Conservation (phyloP, 2,113 vertebrate species). For the Nycticebus coucang region DNA sequence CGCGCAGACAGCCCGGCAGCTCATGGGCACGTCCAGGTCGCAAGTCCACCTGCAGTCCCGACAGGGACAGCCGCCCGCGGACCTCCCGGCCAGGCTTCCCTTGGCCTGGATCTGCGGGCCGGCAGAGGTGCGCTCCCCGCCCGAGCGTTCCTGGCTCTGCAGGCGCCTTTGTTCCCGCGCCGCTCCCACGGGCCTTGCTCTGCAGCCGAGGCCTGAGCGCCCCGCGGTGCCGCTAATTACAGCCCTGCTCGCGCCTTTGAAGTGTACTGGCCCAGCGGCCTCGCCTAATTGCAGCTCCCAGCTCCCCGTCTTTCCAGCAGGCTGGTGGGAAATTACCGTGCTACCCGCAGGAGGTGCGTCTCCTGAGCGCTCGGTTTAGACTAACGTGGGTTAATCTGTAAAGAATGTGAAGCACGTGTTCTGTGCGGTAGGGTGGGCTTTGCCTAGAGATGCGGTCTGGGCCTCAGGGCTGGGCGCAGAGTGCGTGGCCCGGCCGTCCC, state of each 20-base stretch:
- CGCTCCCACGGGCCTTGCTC: not conserved
- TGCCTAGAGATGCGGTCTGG: not conserved
- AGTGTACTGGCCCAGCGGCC: slow-evolving; percentile 1
- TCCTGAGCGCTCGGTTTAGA: slow-evolving; percentile 23
- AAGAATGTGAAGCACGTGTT: slow-evolving; percentile 70
- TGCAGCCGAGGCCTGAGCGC: not conserved
- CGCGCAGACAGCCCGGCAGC: not conserved
- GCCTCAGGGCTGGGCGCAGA: not conserved
- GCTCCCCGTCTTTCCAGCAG: slow-evolving; percentile 16
- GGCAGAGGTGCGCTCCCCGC: too few species aligned
- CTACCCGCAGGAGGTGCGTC: not conserved
- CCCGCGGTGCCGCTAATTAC: slow-evolving; percentile 72
- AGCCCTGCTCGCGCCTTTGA: slow-evolving; percentile 70
- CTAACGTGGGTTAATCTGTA: slow-evolving; percentile 53
- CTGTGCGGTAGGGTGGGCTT: not conserved
- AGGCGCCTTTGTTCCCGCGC: slow-evolving; percentile 29
- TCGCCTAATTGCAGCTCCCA: slow-evolving; percentile 40
- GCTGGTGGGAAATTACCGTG: slow-evolving; percentile 65
- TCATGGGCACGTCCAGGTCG: too few species aligned
- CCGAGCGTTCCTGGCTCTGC: not conserved
- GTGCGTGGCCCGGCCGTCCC: too few species aligned
- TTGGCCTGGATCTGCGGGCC: too few species aligned
- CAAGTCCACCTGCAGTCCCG: too few species aligned
- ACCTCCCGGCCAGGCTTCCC: too few species aligned
- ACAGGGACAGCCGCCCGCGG: too few species aligned